These are phyloP conservation scores for Onychostruthus taczanowskii DNA, from an alignment of 2,113 vertebrate genomes.

Conservation along the genomic window DNA sequence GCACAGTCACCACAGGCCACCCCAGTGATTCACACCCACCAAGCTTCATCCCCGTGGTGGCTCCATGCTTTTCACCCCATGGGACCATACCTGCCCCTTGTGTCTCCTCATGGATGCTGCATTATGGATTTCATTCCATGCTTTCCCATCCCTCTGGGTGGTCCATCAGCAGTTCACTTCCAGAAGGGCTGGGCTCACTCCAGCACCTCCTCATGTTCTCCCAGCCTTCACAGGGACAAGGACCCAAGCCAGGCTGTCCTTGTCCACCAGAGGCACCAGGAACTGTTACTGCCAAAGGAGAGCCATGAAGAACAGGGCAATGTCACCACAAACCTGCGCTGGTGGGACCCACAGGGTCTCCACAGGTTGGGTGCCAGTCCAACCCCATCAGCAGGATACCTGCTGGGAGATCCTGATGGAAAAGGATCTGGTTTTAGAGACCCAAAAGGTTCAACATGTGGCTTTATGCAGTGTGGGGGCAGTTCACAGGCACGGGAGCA, in stretches of 20 bases:
- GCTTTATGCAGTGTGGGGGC: neutral
- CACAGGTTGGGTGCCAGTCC: neutral
- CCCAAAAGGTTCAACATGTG: neutral
- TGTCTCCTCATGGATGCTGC: fast-evolving
- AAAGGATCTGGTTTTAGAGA: neutral
- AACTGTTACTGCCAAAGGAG: neutral
- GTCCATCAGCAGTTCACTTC: neutral
- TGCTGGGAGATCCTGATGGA: neutral
- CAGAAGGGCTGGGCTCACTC: neutral
- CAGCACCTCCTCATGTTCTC: fast-evolving
- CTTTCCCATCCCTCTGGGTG: neutral
- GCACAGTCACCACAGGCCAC: fast-evolving
- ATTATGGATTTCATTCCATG: neutral
- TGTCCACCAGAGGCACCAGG: neutral
- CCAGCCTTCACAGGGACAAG: neutral
- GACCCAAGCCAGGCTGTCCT: neutral
- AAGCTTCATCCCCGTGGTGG: fast-evolving
- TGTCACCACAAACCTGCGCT: neutral
- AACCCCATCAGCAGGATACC: neutral
- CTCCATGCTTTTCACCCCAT: neutral
- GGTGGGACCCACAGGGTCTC: fast-evolving
- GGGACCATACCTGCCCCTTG: fast-evolving
- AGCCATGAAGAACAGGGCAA: fast-evolving
- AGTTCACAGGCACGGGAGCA: fast-evolving
- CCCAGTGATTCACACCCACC: fast-evolving